Conservation (phyloP, 2,113 vertebrate species). For the Semnornis frantzii region DNA sequence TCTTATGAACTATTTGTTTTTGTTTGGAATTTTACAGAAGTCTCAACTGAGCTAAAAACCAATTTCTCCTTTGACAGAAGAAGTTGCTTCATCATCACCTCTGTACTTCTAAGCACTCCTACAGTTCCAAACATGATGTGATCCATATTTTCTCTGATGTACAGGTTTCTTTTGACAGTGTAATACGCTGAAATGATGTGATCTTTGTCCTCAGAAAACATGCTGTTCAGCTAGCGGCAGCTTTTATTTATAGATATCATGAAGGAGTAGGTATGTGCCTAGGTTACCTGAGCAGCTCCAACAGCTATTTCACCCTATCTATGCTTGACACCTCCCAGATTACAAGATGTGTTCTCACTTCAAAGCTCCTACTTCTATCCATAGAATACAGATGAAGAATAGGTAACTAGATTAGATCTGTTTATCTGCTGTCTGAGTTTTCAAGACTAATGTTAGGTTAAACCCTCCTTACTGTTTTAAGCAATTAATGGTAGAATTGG, state of each 20-base stretch:
- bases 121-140: background rate
- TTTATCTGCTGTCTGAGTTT: background rate
- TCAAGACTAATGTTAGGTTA: background rate
- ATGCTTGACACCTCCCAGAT: background rate
- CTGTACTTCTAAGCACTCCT: background rate
- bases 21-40: background rate
- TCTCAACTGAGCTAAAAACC: background rate
- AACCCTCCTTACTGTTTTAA: background rate
- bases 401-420: background rate
- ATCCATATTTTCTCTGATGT: background rate
- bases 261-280: background rate
- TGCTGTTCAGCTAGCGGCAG: background rate
- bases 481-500: background rate
- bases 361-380: background rate
- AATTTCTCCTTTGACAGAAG: background rate
- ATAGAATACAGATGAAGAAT: background rate
- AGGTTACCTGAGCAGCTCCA: background rate
- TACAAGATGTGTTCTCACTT: background rate
- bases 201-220: background rate
- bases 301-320: background rate
- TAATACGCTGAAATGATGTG: background rate
- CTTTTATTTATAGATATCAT: background rate
- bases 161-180: background rate
- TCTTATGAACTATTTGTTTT: background rate
- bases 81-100: background rate